These are phyloP conservation scores for Erannis defoliaria DNA, from an alignment of 2,888 invertebrate species.

Conservation along the genomic window DNA sequence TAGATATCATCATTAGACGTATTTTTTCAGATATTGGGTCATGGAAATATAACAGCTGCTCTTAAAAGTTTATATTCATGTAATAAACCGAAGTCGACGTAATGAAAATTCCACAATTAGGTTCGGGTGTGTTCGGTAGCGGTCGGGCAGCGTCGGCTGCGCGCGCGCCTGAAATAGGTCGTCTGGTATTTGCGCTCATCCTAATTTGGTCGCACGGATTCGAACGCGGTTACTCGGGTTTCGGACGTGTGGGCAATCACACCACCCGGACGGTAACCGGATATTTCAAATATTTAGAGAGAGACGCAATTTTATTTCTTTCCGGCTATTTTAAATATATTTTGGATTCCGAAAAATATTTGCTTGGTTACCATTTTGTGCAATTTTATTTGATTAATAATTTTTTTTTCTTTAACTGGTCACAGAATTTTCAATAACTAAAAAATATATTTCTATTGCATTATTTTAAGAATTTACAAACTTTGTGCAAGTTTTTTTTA, in stretches of 20 bases:
- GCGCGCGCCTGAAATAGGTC: conserved; percentile 81
- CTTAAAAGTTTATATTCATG: conserved; percentile 50
- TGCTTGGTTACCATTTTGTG: background rate
- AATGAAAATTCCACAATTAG: conserved; percentile 72
- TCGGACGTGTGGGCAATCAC: conserved; percentile 56
- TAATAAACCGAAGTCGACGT: conserved; percentile 60
- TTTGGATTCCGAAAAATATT: background rate
- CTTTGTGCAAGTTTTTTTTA: background rate
- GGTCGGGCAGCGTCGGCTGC: conserved; percentile 65
- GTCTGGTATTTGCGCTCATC: conserved; percentile 71
- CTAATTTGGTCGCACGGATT: conserved; percentile 87
- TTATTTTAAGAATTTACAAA: background rate
- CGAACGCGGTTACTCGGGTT: conserved; percentile 72
- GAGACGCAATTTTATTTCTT: background rate
- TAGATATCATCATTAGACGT: background rate
- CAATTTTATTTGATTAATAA: background rate
- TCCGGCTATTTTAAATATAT: background rate
- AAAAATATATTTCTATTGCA: no score
- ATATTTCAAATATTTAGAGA: conserved; percentile 11
- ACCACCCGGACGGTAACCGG: conserved; percentile 39
- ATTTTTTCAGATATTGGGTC: conserved; percentile 44
- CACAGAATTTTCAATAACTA: background rate
- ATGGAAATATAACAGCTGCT: conserved; percentile 44
- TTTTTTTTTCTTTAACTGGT: background rate
- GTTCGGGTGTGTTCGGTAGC: conserved; percentile 68